Percentiles rank a stretch among this genome's conserved stretches.
Evolutionary conservation across 2,797 vertebrate species (phyloP).

Genomic region (Crypturellus tataupa): DNA sequence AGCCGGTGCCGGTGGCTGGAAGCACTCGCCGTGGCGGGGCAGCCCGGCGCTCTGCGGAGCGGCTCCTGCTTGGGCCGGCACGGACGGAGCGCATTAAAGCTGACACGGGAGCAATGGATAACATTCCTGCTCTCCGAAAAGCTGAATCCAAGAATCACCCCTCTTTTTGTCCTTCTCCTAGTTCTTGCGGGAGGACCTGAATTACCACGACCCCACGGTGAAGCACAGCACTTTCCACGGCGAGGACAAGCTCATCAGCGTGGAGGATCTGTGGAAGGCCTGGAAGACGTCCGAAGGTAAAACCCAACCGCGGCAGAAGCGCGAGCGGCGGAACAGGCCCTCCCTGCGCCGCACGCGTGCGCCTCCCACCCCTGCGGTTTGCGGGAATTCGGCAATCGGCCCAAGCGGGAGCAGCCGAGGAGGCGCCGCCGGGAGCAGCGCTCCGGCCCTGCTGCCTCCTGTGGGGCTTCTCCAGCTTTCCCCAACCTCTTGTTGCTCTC

Average conservation of each 20-base stretch:
- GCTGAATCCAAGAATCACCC: background rate
- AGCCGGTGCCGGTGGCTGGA: too few species aligned
- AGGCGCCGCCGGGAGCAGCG: too few species aligned
- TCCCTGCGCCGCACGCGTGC: too few species aligned
- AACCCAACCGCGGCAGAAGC: too few species aligned
- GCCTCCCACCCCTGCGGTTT: too few species aligned
- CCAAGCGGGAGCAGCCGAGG: accelerated
- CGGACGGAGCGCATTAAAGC: too few species aligned
- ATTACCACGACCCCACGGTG: slow-evolving; percentile 97
- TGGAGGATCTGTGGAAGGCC: slow-evolving; percentile 96
- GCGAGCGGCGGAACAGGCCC: background rate
- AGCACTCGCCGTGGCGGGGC: too few species aligned
- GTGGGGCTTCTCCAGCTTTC: accelerated
- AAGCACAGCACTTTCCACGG: slow-evolving; percentile 98
- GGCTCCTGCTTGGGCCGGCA: too few species aligned
- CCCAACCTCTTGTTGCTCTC: background rate
- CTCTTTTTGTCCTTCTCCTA: slow-evolving; percentile 64
- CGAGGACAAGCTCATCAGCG: slow-evolving; percentile 97
- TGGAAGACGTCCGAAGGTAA: slow-evolving; percentile 97
- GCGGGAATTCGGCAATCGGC: background rate
- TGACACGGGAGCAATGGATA: background rate
- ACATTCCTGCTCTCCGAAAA: background rate
- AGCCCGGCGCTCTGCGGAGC: too few species aligned
- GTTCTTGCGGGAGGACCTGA: slow-evolving; percentile 97
- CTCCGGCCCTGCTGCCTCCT: background rate